phyloP scores from a whole-genome alignment of 2,888 invertebrate genomes.

The Troides aeacus region DNA sequence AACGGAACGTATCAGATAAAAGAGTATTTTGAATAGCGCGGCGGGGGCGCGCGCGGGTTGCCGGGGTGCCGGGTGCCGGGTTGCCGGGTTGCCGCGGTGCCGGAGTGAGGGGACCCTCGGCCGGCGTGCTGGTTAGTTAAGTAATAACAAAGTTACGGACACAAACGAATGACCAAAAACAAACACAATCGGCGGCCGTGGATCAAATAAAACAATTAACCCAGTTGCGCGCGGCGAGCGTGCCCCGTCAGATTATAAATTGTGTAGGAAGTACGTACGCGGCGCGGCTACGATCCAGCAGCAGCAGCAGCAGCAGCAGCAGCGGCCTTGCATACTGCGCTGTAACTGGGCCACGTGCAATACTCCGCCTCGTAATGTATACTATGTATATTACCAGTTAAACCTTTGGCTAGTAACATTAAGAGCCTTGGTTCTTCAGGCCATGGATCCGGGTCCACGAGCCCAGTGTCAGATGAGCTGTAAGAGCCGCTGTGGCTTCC shows the following conservation, averaged over 20 bases:
- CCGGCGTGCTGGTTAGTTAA: constrained; percentile 10
- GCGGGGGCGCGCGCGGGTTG: no score
- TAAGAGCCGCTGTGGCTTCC: no score
- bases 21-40: no score
- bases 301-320: constrained; percentile 37
- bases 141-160: constrained; percentile 27
- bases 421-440: no score
- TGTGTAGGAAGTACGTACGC: constrained; percentile 59
- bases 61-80: no score
- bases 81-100: no score
- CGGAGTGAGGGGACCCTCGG: not conserved
- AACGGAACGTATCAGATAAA: no score
- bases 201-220: constrained; percentile 61
- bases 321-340: constrained; percentile 11
- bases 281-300: constrained; percentile 51
- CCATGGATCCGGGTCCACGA: no score
- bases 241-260: constrained; percentile 70
- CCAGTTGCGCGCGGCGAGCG: constrained; percentile 51
- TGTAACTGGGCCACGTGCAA: no score
- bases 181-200: constrained; percentile 43
- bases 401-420: no score
- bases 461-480: no score
- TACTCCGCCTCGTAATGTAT: not conserved
- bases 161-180: constrained; percentile 36
- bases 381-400: not conserved